These are phyloP conservation scores for Pristionchus entomophagus DNA, from an alignment of 2,888 invertebrate species.

Conservation along the genomic window DNA sequence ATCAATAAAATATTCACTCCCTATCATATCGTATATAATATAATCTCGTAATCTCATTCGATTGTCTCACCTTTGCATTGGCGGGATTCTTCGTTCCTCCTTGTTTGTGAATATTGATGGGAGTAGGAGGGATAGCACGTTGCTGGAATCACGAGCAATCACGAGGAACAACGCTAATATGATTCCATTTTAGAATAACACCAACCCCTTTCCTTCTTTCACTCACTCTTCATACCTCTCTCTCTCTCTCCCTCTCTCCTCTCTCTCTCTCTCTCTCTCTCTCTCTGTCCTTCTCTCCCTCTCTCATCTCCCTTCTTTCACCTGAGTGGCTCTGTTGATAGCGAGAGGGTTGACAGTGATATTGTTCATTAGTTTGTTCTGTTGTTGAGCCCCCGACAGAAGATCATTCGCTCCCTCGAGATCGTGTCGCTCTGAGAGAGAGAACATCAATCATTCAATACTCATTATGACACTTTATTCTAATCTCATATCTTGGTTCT, in stretches of 20 bases:
- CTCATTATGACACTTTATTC: too few relatives aligned
- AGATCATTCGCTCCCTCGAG: slow-evolving; percentile 57
- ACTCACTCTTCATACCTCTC: too few relatives aligned
- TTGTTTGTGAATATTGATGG: not conserved
- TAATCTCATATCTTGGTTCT: too few relatives aligned
- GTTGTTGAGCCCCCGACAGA: slow-evolving; percentile 27
- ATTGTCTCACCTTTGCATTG: not conserved
- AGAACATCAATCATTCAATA: too few relatives aligned
- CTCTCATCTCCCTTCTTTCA: too few relatives aligned
- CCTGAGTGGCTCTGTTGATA: not conserved
- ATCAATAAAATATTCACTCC: too few relatives aligned
- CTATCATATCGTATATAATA: too few relatives aligned
- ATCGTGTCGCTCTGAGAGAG: slow-evolving; percentile 58
- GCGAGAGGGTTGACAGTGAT: slow-evolving; percentile 29
- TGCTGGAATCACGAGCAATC: not conserved
- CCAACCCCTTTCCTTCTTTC: too few relatives aligned
- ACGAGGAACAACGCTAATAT: too few relatives aligned
- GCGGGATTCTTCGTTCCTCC: not conserved
- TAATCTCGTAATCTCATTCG: too few relatives aligned
- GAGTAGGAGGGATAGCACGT: not conserved
- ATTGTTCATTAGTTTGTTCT: not conserved
- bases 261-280: not conserved
- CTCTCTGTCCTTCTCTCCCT: too few relatives aligned
- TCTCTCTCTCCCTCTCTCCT: not conserved
- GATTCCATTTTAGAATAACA: too few relatives aligned